Conservation (phyloP, 2,888 invertebrate species). For the Palloptera scutellata region DNA sequence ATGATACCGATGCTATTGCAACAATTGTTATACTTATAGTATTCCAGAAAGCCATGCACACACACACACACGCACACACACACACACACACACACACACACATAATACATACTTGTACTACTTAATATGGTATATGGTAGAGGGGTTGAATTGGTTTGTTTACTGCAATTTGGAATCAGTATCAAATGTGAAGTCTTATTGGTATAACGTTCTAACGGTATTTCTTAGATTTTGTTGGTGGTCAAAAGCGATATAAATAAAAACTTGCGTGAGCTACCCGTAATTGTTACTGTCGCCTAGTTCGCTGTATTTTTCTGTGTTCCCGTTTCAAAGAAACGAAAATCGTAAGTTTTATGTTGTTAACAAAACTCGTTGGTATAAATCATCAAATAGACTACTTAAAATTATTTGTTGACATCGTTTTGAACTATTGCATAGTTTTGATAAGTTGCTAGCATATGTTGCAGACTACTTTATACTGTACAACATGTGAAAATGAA, state of each 20-base stretch:
- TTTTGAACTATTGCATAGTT: not conserved
- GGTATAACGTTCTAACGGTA: conserved; percentile 47
- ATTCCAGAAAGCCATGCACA: conserved; percentile 18
- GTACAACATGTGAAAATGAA: too few relatives aligned
- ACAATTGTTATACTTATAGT: conserved; percentile 7
- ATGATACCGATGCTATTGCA: conserved; percentile 25
- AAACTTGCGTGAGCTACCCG: not conserved
- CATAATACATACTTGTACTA: too few relatives aligned
- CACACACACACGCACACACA: conserved; percentile 12
- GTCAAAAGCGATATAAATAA: conserved; percentile 37
- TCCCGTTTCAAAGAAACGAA: conserved; percentile 10
- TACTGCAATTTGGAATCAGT: conserved; percentile 53
- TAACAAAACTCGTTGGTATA: not conserved
- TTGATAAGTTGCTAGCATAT: too few relatives aligned
- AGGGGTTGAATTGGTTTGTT: conserved; percentile 59
- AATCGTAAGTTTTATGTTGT: conserved; percentile 13
- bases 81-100: too few relatives aligned
- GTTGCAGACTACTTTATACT: too few relatives aligned
- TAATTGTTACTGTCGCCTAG: too few relatives aligned
- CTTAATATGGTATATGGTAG: conserved; percentile 31
- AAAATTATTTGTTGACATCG: not conserved
- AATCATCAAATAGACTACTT: not conserved
- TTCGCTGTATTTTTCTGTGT: conserved; percentile 4
- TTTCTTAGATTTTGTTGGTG: conserved; percentile 14
- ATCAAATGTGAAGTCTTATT: conserved; percentile 52